Base-by-base conservation (phyloP, 1,140 invertebrate genomes). In the Drosophila santomea region DNA sequence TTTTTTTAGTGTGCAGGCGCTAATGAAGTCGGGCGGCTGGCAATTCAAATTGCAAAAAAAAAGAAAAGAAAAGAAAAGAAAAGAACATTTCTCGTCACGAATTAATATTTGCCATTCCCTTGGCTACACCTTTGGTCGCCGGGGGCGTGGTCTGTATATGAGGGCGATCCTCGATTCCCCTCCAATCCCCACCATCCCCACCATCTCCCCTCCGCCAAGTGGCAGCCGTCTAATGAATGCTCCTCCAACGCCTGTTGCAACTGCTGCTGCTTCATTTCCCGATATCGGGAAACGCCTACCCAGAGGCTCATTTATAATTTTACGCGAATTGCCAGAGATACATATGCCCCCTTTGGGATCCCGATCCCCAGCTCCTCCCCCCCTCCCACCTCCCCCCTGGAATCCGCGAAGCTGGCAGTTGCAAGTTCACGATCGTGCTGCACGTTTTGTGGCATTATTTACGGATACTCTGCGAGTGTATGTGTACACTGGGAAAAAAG, bases 281-380 rank as follows among this genome's bases (percentile, higher is more conserved):
- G 73, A 84, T 86, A 86, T 85, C 78, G 81, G 82, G 82, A 74
- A 86, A n/a, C 81, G 82, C 81, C 81, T 84, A 77, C 78, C 62
- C 73, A 56, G 41, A 78, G 67, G 80, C 62, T 80, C 81, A 77
- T 84, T 85, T 84, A 84, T 84, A 84, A 84, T 84, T 85, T 84
- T 76, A 80, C 78, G 64, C 50, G 78, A 80, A 73, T 81, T 57
- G 73, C 78, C 60, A 60, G 39, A 69, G 77, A 64, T 64, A 67
- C 28, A 43, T 15, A 8, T 14, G 4, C 38, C 38, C 41, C 41
- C n/a, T 15, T 43, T 43, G 14, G 8, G 11, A 47, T 23, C 11
- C 44, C 45, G 51, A 41, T 38, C 28, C 60, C 50, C 10, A 32
- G 32, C 2, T 32, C 8, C 14, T 4, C 51, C 41, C 25, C 23